These are phyloP conservation scores for Nipponacmea schrenckii DNA, from an alignment of 2,888 invertebrate species.

Conservation along the genomic window DNA sequence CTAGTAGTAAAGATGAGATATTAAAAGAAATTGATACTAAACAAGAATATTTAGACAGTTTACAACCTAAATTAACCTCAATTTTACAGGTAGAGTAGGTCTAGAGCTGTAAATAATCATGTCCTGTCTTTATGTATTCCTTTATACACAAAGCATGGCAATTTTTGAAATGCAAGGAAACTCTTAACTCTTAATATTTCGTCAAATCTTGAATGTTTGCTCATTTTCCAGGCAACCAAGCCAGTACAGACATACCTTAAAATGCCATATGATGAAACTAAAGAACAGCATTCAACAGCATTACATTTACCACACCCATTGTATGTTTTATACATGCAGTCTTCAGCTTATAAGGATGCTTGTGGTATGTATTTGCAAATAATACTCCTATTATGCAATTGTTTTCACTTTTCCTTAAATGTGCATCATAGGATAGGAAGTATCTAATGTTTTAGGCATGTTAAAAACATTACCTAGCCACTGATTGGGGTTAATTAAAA, in stretches of 20 bases:
- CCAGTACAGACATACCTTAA: constrained; percentile 90
- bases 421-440: too few species aligned
- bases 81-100: constrained; percentile 77
- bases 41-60: constrained; percentile 81
- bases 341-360: constrained; percentile 83
- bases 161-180: too few species aligned
- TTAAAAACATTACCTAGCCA: too few species aligned
- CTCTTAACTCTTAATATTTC: too few species aligned
- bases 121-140: constrained; percentile 1
- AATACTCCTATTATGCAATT: background rate
- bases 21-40: constrained; percentile 81
- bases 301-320: constrained; percentile 82
- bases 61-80: constrained; percentile 81
- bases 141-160: too few species aligned
- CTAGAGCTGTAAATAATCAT: background rate
- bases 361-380: constrained; percentile 68
- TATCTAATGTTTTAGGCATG: too few species aligned
- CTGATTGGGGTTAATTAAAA: too few species aligned
- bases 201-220: background rate
- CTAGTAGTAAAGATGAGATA: constrained; percentile 81
- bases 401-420: too few species aligned
- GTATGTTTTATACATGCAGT: constrained; percentile 87
- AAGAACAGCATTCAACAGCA: constrained; percentile 76
- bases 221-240: constrained; percentile 77
- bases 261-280: constrained; percentile 81